phyloP scores from a whole-genome alignment of 2,797 vertebrate species.

The Todus mexicanus region DNA sequence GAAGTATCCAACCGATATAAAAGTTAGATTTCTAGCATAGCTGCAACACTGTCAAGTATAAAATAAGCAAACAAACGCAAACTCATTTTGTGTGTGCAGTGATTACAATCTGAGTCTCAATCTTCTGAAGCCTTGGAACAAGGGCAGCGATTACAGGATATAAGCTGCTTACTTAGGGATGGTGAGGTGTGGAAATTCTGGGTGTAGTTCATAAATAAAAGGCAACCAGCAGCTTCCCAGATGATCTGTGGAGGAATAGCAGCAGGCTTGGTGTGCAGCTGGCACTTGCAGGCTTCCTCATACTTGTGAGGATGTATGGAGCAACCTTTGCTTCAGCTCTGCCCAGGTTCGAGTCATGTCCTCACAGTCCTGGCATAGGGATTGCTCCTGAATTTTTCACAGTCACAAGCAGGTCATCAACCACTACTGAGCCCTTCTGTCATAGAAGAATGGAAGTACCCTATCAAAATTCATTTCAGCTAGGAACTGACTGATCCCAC shows the following conservation, averaged over 20 bases:
- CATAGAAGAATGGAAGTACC: not conserved
- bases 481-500: not conserved
- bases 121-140: not conserved
- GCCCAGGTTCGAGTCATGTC: not conserved
- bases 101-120: not conserved
- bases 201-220: not conserved
- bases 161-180: not conserved
- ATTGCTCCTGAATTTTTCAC: not conserved
- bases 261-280: not conserved
- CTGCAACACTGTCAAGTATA: not conserved
- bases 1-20: not conserved
- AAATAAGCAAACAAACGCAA: not conserved
- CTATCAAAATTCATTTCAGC: not conserved
- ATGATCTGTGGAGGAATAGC: not conserved
- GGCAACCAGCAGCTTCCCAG: not conserved
- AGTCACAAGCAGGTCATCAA: not conserved
- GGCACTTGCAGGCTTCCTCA: not conserved
- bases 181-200: not conserved
- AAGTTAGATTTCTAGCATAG: slow-evolving; percentile 3
- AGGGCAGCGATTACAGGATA: not conserved
- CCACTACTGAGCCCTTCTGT: not conserved
- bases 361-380: not conserved
- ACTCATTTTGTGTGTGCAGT: not conserved
- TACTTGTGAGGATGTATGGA: not conserved
- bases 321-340: not conserved